Evolutionary conservation across 2,797 vertebrate genomes (phyloP).

Genomic region (Tragopan temminckii): DNA sequence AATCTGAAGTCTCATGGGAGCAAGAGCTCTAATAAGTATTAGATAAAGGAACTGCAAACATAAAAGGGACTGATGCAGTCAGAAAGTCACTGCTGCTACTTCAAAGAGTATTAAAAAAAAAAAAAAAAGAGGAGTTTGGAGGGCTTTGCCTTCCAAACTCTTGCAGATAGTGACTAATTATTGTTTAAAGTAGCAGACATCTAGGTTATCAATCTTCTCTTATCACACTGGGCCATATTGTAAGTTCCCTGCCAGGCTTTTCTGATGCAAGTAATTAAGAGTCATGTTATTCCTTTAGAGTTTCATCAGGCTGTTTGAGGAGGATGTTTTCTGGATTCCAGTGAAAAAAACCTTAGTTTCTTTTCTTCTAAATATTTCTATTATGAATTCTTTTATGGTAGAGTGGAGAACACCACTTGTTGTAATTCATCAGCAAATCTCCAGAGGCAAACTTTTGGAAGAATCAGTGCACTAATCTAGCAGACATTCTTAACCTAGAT

Average conservation of each 20-base stretch:
- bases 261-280: not conserved
- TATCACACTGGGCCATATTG: constrained; percentile 25
- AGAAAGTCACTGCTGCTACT: constrained; percentile 34
- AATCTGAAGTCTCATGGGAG: not conserved
- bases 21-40: constrained; percentile 37
- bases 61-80: constrained; percentile 31
- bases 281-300: not conserved
- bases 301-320: not conserved
- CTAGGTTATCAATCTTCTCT: constrained; percentile 46
- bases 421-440: not conserved
- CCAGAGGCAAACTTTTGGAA: not conserved
- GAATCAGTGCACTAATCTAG: not conserved
- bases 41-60: constrained; percentile 53
- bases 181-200: constrained; percentile 49
- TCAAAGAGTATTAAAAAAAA: too few species aligned
- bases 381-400: not conserved
- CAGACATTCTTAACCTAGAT: not conserved
- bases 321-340: not conserved
- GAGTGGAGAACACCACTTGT: not conserved
- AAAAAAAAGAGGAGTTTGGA: constrained; percentile 19
- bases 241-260: constrained; percentile 6
- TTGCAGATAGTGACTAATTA: constrained; percentile 48
- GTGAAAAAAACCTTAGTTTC: not conserved
- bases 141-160: not conserved
- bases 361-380: not conserved